A percentile compares a stretch with the other conserved stretches of the same genome.
Evolutionary conservation across 1,140 invertebrate genomes (phyloP).

Genomic region (Camponotus vicinus): DNA sequence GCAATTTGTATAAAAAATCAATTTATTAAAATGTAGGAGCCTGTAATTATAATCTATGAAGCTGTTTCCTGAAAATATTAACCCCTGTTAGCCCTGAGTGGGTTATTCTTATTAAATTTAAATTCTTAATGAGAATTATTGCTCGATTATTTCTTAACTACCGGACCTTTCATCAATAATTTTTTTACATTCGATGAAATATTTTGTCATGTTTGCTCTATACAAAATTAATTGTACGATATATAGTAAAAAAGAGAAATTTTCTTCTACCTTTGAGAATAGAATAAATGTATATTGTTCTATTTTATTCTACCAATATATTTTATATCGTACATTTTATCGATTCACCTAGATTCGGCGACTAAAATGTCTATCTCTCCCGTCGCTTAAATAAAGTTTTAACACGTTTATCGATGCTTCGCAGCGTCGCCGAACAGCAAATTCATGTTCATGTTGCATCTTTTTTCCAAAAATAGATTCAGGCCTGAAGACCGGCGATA

Average conservation of each 20-base stretch:
- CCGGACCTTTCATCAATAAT: neutral
- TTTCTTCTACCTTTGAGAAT: neutral
- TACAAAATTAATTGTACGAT: neutral
- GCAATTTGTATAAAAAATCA: neutral
- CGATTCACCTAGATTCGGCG: conserved; percentile 35
- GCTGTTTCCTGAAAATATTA: neutral
- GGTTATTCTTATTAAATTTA: neutral
- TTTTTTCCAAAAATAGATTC: conserved; percentile 17
- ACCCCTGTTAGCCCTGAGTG: no score
- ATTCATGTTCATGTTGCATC: conserved; percentile 66
- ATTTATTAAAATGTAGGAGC: neutral
- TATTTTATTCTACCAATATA: neutral
- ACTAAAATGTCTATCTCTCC: neutral
- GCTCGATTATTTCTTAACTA: neutral
- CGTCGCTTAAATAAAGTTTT: conserved; percentile 41
- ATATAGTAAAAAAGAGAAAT: neutral
- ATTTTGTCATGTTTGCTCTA: neutral
- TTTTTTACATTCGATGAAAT: neutral
- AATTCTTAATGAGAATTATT: neutral
- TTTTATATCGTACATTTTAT: conserved; percentile 25
- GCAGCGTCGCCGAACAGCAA: conserved; percentile 23
- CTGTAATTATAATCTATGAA: neutral
- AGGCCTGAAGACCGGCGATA: conserved; percentile 52
- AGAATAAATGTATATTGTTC: neutral
- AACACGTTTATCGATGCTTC: conserved; percentile 37